Conservation (phyloP, 2,113 vertebrate species). For the Ellobius talpinus region DNA sequence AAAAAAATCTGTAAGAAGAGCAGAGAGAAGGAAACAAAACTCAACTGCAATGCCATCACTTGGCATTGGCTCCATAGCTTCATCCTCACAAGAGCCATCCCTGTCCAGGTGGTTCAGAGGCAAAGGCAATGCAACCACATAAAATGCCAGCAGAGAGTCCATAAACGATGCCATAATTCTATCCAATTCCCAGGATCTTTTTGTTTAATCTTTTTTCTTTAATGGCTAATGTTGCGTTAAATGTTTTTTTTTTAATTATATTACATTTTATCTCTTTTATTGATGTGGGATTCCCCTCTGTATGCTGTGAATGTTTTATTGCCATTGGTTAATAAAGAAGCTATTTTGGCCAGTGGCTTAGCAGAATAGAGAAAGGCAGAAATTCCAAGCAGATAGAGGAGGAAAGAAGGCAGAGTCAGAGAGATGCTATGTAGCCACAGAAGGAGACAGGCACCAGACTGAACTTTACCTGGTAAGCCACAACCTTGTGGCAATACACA, state of each 20-base stretch:
- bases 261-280: neutral
- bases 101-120: neutral
- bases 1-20: slow-evolving; percentile 58
- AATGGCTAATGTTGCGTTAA: neutral
- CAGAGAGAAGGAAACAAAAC: slow-evolving; percentile 56
- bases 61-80: neutral
- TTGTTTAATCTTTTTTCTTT: neutral
- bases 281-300: too few relatives aligned
- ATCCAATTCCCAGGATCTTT: neutral
- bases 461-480: too few relatives aligned
- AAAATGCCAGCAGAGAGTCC: slow-evolving; percentile 30
- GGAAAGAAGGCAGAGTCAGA: too few relatives aligned
- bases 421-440: too few relatives aligned
- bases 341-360: too few relatives aligned
- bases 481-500: too few relatives aligned
- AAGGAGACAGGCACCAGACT: too few relatives aligned
- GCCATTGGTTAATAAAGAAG: too few relatives aligned
- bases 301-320: too few relatives aligned
- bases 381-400: too few relatives aligned
- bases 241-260: neutral
- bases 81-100: neutral
- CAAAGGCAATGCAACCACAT: neutral
- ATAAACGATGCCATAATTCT: neutral
- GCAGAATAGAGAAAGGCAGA: too few relatives aligned
- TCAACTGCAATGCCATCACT: neutral